These are phyloP conservation scores for Ochotona princeps DNA, from an alignment of 2,113 vertebrate species.

Conservation along the genomic window DNA sequence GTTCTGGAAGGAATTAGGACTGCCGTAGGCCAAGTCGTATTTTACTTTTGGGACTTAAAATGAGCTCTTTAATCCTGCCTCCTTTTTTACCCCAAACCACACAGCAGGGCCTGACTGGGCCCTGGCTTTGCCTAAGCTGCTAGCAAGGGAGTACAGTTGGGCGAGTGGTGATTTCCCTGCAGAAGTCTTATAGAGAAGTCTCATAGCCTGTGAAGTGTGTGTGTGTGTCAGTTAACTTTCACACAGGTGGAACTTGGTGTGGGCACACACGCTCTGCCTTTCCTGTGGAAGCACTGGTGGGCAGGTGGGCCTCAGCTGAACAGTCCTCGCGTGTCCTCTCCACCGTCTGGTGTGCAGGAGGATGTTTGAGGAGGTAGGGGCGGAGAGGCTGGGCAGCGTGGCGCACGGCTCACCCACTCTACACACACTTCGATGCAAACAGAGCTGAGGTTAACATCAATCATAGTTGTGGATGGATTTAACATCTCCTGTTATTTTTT, in stretches of 20 bases:
- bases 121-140: constrained; percentile 69
- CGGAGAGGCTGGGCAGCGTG: neutral
- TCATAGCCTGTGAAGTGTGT: constrained; percentile 51
- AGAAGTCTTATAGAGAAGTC: constrained; percentile 72
- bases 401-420: neutral
- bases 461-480: neutral
- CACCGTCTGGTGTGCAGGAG: neutral
- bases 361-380: neutral
- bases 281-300: neutral
- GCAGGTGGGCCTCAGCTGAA: neutral
- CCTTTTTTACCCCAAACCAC: constrained; percentile 75
- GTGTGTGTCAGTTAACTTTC: constrained; percentile 49
- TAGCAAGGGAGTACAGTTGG: constrained; percentile 77
- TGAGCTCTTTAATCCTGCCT: constrained; percentile 78
- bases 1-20: constrained; percentile 71
- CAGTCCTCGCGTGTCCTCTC: constrained; percentile 15
- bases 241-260: constrained; percentile 12
- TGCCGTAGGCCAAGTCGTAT: constrained; percentile 80
- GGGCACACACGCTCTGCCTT: constrained; percentile 5
- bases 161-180: constrained; percentile 68
- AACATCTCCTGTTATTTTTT: neutral
- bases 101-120: constrained; percentile 77
- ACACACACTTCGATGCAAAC: neutral
- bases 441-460: neutral
- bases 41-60: constrained; percentile 77